Evolutionary conservation across 2,888 invertebrate species (phyloP), one percentile per base, ranked within the genome.

Genomic region (Andrena camellia): DNA sequence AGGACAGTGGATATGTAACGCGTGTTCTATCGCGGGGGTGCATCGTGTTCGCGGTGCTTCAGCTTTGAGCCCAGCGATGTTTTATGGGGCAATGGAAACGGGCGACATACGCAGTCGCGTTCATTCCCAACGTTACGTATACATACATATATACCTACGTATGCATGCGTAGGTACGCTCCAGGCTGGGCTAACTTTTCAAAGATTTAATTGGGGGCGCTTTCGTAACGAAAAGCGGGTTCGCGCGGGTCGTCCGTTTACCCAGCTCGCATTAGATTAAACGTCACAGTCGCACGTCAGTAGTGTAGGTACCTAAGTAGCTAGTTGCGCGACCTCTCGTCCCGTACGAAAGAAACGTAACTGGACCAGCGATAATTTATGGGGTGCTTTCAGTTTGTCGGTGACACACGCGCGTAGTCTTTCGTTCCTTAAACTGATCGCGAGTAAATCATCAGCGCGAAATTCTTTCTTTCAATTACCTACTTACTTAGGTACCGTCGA

Each of bases 31-130:
- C 80, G 72, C 31, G 26, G 2, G 50, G 20, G n/a, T n/a, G 63
- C 70, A 29, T 68, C 76, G 81, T 70, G 78, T 79, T 81, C 59
- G 62, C 69, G 77, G 23, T 48, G 76, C 76, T 67, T 60, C 10
- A 17, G 8, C 10, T 50, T 33, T 13, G 68, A 57, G 60, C 77
- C 69, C 75, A 35, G 78, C 13, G 70, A 76, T 77, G 87, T 81
- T 87, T 87, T 85, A 86, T 70, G 82, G 57, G 75, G 64, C 79
- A 78, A 87, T 83, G 85, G 81, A 78, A 87, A 75, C 63, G 31
- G 48, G 60, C 84, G 57, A 70, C 52, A 29, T 57, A 69, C 70
- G 8, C 79, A 66, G 62, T 48, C 76, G 50, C 64, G 26, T 31
- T 73, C 52, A 50, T 62, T 68, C 73, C 29, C 57, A 63, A 68